A percentile compares a stretch with the other conserved stretches of the same genome.
Evolutionary conservation across 2,797 vertebrate species (phyloP).

Genomic region (Prunella strophiata): DNA sequence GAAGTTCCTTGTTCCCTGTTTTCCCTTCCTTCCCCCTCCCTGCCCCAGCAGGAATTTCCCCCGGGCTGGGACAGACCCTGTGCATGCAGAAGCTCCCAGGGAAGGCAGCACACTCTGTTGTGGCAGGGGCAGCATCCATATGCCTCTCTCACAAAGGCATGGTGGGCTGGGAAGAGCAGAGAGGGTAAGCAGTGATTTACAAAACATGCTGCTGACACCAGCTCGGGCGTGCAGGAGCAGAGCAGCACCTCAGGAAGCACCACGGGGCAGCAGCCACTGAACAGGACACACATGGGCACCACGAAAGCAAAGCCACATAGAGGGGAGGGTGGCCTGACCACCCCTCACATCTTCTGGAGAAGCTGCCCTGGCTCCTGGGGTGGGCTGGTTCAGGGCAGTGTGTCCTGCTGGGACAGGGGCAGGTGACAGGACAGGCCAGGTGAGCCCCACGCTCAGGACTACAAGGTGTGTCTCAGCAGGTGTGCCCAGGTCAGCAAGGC

Average conservation of each 20-base stretch:
- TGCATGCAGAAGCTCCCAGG: too few species aligned
- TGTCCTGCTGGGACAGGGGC: not conserved
- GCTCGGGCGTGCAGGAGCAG: not conserved
- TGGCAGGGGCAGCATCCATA: not conserved
- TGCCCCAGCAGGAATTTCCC: not conserved
- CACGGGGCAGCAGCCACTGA: not conserved
- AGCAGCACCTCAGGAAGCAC: not conserved
- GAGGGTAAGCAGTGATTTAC: not conserved
- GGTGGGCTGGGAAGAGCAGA: not conserved
- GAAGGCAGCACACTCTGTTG: too few species aligned
- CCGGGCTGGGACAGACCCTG: not conserved
- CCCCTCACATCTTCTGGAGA: not conserved
- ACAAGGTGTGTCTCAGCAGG: not conserved
- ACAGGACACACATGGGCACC: fast-evolving
- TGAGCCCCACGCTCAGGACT: fast-evolving
- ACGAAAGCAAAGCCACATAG: not conserved
- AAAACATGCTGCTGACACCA: fast-evolving
- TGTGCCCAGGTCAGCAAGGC: fast-evolving
- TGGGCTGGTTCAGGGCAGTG: not conserved
- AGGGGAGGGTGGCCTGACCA: not conserved
- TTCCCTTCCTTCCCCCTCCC: fast-evolving
- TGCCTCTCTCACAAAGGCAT: not conserved
- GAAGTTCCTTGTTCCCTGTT: too few species aligned
- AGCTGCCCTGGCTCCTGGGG: not conserved
- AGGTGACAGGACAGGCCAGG: not conserved